Evolutionary conservation across 2,888 invertebrate genomes (phyloP), one percentile per base, ranked within the genome.

Genomic region (Rhyacophila evoluta): DNA sequence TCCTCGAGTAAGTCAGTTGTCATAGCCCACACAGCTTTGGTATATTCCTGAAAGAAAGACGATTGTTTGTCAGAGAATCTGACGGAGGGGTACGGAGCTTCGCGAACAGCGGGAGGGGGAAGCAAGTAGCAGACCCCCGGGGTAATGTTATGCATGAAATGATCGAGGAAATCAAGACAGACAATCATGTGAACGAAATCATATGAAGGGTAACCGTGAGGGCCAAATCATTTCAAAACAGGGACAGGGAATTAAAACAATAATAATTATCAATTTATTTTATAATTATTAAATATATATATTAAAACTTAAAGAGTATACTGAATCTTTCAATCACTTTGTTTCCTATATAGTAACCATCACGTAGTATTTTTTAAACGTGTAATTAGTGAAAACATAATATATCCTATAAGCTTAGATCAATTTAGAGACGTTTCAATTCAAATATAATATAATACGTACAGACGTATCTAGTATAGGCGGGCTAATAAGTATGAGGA

Each of bases 131-230:
- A 55, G 55, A 5, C 55, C 55, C 55, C 55, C 55, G 55, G 55
- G 72, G 79, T 79, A 76, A 68, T 73, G 75, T 33, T 41, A 73
- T 75, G 75, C 73, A 29, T 75, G 78, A 38, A 78, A 68, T 69
- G 75, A 77, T 37, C 75, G 36, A 78, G 74, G 80, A 78, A 78
- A 80, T 80, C 80, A 78, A 75, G 71, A 75, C 78, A 77, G 78
- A 80, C 78, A 76, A 80, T 80, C 80, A 80, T 80, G 80, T 76
- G 80, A 80, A 80, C 80, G 67, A 69, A 78, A 78, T 78, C 75
- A 39, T 78, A 75, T 68, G 77, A 74, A 78, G 78, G 78, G 78
- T 55, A 69, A 74, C 74, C 69, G 70, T 69, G 74, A 73, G 78
- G 78, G 78, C 69, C 27, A 74, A 71, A 73, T 73, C 74, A 78